These are phyloP conservation scores for Sporophila hypoxantha DNA, from an alignment of 2,113 vertebrate genomes.

Conservation along the genomic window DNA sequence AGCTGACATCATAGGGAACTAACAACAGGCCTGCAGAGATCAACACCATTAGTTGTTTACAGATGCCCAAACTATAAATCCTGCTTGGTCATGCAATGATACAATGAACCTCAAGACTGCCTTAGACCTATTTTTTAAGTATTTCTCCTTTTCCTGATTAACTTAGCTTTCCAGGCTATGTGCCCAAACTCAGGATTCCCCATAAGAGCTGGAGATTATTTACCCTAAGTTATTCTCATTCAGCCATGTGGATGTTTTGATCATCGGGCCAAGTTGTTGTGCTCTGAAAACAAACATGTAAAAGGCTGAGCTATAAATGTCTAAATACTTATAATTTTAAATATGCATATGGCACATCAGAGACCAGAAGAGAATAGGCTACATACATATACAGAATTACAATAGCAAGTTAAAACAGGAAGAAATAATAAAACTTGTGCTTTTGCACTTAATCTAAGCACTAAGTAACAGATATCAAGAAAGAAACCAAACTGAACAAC, in stretches of 20 bases:
- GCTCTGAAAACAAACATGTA: neutral
- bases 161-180: neutral
- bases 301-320: neutral
- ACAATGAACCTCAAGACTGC: neutral
- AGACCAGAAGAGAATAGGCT: neutral
- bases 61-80: neutral
- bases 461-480: neutral
- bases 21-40: neutral
- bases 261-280: neutral
- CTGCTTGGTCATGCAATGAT: neutral
- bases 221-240: neutral
- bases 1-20: neutral
- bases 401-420: neutral
- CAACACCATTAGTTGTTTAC: neutral
- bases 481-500: neutral
- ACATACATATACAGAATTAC: neutral
- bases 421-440: neutral
- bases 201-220: neutral
- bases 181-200: neutral
- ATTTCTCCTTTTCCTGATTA: neutral
- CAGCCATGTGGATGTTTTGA: neutral
- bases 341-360: neutral
- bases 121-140: neutral
- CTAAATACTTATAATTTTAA: neutral
- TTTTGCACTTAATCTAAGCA: neutral